phyloP scores from a whole-genome alignment of 2,113 vertebrate species.

The Saimiri boliviensis region DNA sequence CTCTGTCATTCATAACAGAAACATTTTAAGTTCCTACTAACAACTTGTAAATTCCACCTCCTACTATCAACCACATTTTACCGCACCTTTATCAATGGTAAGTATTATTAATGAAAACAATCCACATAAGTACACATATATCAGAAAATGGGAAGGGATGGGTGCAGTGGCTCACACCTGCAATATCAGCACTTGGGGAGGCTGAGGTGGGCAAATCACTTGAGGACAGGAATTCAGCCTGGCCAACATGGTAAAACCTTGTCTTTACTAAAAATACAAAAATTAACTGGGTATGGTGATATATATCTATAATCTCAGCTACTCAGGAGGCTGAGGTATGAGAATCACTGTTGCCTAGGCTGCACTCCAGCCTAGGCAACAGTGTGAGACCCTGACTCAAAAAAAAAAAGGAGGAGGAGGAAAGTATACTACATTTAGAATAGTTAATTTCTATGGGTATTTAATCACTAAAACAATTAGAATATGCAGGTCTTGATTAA shows the following conservation, averaged over 20 bases:
- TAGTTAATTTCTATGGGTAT: neutral
- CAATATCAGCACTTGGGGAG: too few relatives aligned
- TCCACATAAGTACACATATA: neutral
- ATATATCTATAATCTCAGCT: too few relatives aligned
- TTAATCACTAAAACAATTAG: constrained; percentile 51
- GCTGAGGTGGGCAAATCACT: too few relatives aligned
- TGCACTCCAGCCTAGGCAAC: too few relatives aligned
- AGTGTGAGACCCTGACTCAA: too few relatives aligned
- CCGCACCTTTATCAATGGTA: neutral
- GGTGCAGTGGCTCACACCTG: too few relatives aligned
- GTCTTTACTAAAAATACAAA: neutral
- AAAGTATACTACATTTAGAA: neutral
- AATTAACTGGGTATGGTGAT: too few relatives aligned
- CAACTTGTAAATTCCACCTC: constrained; percentile 14
- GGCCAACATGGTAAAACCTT: too few relatives aligned
- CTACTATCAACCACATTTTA: neutral
- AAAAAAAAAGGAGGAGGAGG: neutral
- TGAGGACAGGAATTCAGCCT: too few relatives aligned
- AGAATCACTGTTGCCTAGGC: too few relatives aligned
- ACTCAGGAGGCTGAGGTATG: too few relatives aligned
- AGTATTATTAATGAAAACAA: constrained; percentile 17
- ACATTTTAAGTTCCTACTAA: constrained; percentile 27
- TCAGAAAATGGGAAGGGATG: neutral
- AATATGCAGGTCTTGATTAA: neutral
- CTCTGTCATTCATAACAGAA: neutral